Base-by-base conservation (phyloP, 2,797 vertebrate species). In the Coluber constrictor region DNA sequence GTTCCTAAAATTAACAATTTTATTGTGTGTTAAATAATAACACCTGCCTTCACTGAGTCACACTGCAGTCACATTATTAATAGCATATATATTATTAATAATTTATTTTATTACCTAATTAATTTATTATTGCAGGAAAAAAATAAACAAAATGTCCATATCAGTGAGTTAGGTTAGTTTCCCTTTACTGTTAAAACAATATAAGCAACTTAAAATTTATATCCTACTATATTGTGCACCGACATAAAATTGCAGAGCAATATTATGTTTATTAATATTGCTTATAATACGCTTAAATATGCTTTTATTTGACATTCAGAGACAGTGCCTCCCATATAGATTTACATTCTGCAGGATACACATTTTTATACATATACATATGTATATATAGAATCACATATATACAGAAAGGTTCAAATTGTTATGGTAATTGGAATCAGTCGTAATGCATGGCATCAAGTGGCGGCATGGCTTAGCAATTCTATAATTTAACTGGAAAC, bases 111-210 rank as follows among this genome's bases (percentile, higher is more conserved):
- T 79, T 66, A 61, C 13, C 27, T 79, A 79, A 56, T 70, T 70
- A 61, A 56, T 70, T 90, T 61, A 18, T 79, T 57, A 79, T 66
- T 74, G 9, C 27, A n/a, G 3, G 11, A 6, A n/a, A 56, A 90
- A 90, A n/a, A 18, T 90, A 66, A 63, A 61, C 37, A 25, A 63
- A 61, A 89, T 63, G 27, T n/a, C 15, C 37, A 83, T 20, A 47
- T 83, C 20, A 43, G 7, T 90, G 18, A n/a, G 18, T 56, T 63
- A 63, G 89, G 47, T 3, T 2, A 47, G 2, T 29, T 60, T 16
- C 55, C 0, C 0, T 3, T 18, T n/a, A 12, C 0, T 0, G 6
- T 56, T 59, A 47, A 18, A 91, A 27, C 25, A 91, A 18, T 16
- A 90, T 60, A 90, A 60, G 4, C 23, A 90, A 90, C 54, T 54